Percentiles rank a stretch among this genome's conserved stretches.
Evolutionary conservation across 64 coral and sea anemone species (phyloP).

Genomic region (Montipora cactus): DNA sequence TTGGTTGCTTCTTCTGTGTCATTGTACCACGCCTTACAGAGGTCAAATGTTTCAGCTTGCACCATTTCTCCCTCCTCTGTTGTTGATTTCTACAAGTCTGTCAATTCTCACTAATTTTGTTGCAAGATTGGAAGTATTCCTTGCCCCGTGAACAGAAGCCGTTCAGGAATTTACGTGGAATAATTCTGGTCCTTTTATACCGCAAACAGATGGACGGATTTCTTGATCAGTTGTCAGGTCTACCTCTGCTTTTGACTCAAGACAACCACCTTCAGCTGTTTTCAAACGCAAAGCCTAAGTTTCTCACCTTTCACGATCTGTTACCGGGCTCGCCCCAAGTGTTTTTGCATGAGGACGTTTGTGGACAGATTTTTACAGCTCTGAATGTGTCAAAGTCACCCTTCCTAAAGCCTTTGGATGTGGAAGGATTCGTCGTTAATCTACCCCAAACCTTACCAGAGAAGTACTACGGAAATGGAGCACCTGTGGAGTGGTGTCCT

Average conservation of each 20-base stretch:
- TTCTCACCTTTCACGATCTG: slow-evolving; percentile 10
- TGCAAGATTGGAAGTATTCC: slow-evolving; percentile 35
- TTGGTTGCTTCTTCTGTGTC: background rate
- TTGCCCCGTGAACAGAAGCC: background rate
- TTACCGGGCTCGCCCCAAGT: slow-evolving; percentile 1
- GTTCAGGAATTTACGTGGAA: background rate
- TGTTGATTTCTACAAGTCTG: background rate
- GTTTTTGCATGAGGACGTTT: slow-evolving; percentile 43
- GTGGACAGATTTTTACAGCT: background rate
- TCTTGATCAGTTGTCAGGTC: slow-evolving; percentile 8
- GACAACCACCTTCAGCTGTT: slow-evolving; percentile 23
- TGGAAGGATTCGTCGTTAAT: background rate
- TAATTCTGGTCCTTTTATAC: slow-evolving; percentile 44
- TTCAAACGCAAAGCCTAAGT: background rate
- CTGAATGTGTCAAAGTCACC: background rate
- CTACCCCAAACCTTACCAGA: background rate
- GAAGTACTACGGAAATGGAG: background rate
- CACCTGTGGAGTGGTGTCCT: slow-evolving; percentile 25
- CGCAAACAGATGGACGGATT: background rate
- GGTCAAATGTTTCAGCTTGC: background rate
- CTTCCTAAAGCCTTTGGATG: slow-evolving; percentile 33
- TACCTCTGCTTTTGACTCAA: slow-evolving; percentile 65
- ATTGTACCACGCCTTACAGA: background rate
- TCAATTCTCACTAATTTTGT: background rate
- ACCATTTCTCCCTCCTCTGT: slow-evolving; percentile 5